Base-by-base conservation (phyloP, 2,888 invertebrate genomes). In the Gymnoscelis rufifasciata region DNA sequence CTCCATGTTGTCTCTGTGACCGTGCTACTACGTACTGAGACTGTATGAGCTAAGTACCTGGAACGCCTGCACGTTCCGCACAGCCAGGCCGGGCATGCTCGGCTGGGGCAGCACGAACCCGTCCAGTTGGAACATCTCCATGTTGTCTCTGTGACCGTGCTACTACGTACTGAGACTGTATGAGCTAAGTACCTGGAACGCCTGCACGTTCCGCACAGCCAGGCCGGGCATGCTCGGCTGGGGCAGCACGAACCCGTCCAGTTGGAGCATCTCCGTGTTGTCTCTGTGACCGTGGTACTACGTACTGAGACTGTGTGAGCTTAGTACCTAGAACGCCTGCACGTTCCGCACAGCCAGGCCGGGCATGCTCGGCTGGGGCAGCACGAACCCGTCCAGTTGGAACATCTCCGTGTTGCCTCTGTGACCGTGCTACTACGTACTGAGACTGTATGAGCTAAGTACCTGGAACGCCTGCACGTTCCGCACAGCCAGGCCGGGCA, bases 381-480 rank as follows among this genome's bases (percentile, higher is more conserved):
- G 84, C 56, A 93, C 92, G 72, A 99, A 99, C 28, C 96, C 97
- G 62, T 97, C 95, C 90, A 98, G 92, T 83, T 97, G 96, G 82
- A 97, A 98, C 31, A 97, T 89, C 42, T 97, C 95, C 26, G 94
- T 94, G 65, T 96, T 96, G 31, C 95, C 78, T 97, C 97, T n/a
- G 94, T 93, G 76, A 94, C 96, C 24, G 98, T 98, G 77, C 98
- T n/a, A n/a, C n/a, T n/a, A 98, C 87, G 97, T 97, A 64, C 97
- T 95, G 29, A 98, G 89, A 7, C 97, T 93, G 98, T 95, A 38
- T 98, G 89, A 12, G 97, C 96, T 48, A 98, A 12, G 23, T 64
- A 90, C 93, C 89, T 97, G 95, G 86, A 99, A 99, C 45, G 98
- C 98, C 78, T 97, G 96, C 42, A 98, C 93, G 79, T 99, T 99